Percentiles rank a stretch among this genome's conserved stretches.
These are phyloP conservation scores for Noctuana brunneofusca DNA, from an alignment of 2,888 invertebrate species.

Conservation along the genomic window DNA sequence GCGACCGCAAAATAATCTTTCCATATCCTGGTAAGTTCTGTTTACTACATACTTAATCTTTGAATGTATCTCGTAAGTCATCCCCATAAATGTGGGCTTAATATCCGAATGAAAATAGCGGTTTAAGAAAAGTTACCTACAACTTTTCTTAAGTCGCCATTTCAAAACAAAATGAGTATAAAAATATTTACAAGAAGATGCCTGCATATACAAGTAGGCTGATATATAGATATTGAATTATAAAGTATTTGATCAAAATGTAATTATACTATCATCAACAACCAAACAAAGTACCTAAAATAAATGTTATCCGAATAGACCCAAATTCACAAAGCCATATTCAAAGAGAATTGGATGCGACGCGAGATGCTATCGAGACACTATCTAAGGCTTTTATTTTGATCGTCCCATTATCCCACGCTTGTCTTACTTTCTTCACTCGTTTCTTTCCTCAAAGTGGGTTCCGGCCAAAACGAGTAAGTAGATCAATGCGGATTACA, in stretches of 20 bases:
- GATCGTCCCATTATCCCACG: slow-evolving; percentile 54
- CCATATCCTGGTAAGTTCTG: not conserved
- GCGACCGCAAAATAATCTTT: slow-evolving; percentile 20
- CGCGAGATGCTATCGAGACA: slow-evolving; percentile 32
- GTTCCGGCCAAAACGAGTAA: slow-evolving; percentile 42
- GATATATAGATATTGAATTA: too few species aligned
- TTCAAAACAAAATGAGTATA: not conserved
- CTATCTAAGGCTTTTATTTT: slow-evolving; percentile 38
- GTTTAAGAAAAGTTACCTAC: too few species aligned
- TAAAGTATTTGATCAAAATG: too few species aligned
- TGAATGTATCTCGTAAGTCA: too few species aligned
- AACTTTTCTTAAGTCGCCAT: too few species aligned
- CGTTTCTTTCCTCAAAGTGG: slow-evolving; percentile 49
- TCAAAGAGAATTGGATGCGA: slow-evolving; percentile 33
- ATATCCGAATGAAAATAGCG: too few species aligned
- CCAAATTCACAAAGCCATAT: slow-evolving; percentile 10
- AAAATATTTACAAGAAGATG: not conserved
- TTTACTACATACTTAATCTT: too few species aligned
- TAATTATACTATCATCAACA: too few species aligned
- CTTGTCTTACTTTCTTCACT: slow-evolving; percentile 62
- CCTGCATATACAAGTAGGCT: too few species aligned
- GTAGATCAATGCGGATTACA: slow-evolving; percentile 49
- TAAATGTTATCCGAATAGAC: not conserved
- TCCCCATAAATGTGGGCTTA: too few species aligned
- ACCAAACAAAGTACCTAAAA: not conserved